Base-by-base conservation (phyloP, 2,888 invertebrate species). In the Dynastes tityus region DNA sequence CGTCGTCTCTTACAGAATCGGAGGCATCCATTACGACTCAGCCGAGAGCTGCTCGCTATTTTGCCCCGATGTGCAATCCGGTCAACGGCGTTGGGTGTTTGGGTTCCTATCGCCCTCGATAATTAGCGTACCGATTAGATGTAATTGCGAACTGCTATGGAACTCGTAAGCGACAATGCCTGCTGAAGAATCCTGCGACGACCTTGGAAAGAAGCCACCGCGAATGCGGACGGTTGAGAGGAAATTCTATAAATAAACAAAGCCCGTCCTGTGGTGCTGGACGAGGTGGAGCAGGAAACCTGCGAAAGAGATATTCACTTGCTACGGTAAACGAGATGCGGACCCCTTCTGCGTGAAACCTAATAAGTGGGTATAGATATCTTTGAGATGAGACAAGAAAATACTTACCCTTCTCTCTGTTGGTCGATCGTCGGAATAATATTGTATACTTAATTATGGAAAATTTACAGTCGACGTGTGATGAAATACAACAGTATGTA, bases 141-240 rank as follows among this genome's bases (percentile, higher is more conserved):
- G 40, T 73, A 73, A 73, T 73, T 73, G 58, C 58, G 37, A 8
- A 45, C 45, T 8, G 45, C 45, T 58, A 73, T 73, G 68, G 53
- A 51, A 49, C 68, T n/a, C 58, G 58, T 58, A n/a, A 67, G 58
- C 40, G 61, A 22, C 73, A 73, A 73, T 37, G 73, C 11, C 58
- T 73, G 73, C 73, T 58, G 55, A 73, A 61, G 73, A 73, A 73
- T 73, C 58, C 73, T 58, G 73, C 40, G 37, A 73, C 73, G 73
- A 37, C 73, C 73, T 73, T 73, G 73, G 45, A 45, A 32, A 32
- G 29, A 32, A 27, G 63, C 45, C 29, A 27, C n/a, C 22, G 40
- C 65, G n/a, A n/a, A 11, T 29, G 53, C 37, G 8, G 53, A 55
- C 27, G 68, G 29, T 29, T 22, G 32, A 11, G 63, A 22, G 55